These are phyloP conservation scores for Heliconius hewitsoni DNA, from an alignment of 1,140 invertebrate genomes.

Conservation along the genomic window DNA sequence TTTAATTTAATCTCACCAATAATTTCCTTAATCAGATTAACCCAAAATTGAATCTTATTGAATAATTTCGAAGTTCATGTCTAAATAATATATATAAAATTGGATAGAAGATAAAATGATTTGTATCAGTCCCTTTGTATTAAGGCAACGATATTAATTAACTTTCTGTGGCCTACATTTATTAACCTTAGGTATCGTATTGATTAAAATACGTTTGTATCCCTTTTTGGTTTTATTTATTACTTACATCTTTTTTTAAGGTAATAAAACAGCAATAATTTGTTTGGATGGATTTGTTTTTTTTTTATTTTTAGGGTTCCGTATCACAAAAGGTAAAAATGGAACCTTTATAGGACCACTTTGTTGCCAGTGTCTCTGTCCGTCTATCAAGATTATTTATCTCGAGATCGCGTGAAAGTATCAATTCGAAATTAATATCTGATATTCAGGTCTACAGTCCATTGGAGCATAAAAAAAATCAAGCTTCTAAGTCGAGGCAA, in stretches of 20 bases:
- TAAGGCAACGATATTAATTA: background rate
- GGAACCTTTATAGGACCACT: too few relatives aligned
- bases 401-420: too few relatives aligned
- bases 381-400: too few relatives aligned
- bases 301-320: too few relatives aligned
- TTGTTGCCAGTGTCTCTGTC: too few relatives aligned
- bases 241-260: background rate
- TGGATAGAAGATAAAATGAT: conserved; percentile 1
- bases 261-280: too few relatives aligned
- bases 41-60: background rate
- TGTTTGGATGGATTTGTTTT: too few relatives aligned
- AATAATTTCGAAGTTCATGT: background rate
- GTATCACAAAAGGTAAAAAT: too few relatives aligned
- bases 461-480: too few relatives aligned
- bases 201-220: background rate
- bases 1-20: conserved; percentile 19
- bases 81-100: background rate
- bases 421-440: too few relatives aligned
- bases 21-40: conserved; percentile 17
- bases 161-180: conserved; percentile 1
- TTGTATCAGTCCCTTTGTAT: background rate
- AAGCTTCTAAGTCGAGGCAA: too few relatives aligned
- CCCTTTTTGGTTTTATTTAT: background rate
- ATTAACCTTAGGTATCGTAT: background rate
- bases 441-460: too few relatives aligned